Evolutionary conservation across 2,888 invertebrate genomes (phyloP).

Genomic region (Gerosis bhagava): DNA sequence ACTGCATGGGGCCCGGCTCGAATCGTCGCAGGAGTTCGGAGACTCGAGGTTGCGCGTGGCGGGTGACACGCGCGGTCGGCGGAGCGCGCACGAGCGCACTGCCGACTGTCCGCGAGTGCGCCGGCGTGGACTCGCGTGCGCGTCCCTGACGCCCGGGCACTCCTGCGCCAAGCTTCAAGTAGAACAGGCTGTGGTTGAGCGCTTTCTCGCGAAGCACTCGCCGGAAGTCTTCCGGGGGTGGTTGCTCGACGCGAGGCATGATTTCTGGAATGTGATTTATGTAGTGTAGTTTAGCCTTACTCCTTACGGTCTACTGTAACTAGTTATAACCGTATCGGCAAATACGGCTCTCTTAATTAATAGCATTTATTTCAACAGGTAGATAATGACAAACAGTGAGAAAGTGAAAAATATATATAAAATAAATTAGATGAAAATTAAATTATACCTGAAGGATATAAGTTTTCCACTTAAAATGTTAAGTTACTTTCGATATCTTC

Average conservation of each 20-base stretch:
- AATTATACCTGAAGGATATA: too few relatives aligned
- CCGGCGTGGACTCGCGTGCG: slow-evolving; percentile 40
- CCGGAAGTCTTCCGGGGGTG: slow-evolving; percentile 70
- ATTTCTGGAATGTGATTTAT: slow-evolving; percentile 35
- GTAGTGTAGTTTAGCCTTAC: too few relatives aligned
- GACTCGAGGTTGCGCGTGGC: slow-evolving; percentile 68
- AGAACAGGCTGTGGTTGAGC: slow-evolving; percentile 74
- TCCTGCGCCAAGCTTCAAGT: slow-evolving; percentile 70
- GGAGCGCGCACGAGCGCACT: slow-evolving; percentile 67
- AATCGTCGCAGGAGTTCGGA: slow-evolving; percentile 69
- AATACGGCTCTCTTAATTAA: too few relatives aligned
- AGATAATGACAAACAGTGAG: too few relatives aligned
- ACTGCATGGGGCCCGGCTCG: slow-evolving; percentile 75
- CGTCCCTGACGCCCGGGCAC: slow-evolving; percentile 47
- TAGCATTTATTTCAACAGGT: too few relatives aligned
- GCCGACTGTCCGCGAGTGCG: slow-evolving; percentile 39
- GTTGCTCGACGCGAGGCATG: slow-evolving; percentile 70
- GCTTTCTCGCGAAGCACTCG: slow-evolving; percentile 76
- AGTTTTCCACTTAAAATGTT: too few relatives aligned
- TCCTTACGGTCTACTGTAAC: too few relatives aligned
- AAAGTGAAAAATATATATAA: too few relatives aligned
- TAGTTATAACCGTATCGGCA: too few relatives aligned
- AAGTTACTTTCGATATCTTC: too few relatives aligned
- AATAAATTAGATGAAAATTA: too few relatives aligned
- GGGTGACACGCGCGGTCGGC: slow-evolving; percentile 58